phyloP scores from a whole-genome alignment of 2,797 vertebrate species.

The Acrocephalus scirpaceus region DNA sequence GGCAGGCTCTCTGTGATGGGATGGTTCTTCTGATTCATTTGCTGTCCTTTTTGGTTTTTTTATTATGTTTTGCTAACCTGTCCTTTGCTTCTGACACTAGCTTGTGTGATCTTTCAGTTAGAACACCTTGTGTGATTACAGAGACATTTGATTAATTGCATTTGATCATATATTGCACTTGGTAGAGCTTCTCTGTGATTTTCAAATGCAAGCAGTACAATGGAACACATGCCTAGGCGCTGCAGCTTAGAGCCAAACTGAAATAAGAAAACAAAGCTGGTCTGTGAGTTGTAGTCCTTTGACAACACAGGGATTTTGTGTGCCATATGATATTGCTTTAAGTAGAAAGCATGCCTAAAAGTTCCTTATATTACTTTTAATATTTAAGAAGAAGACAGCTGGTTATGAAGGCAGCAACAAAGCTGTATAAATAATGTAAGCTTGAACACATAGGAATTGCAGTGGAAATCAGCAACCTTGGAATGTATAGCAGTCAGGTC shows the following conservation, averaged over 20 bases:
- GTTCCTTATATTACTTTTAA: constrained; percentile 66
- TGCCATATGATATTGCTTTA: constrained; percentile 30
- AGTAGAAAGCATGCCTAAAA: constrained; percentile 54
- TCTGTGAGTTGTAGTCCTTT: constrained; percentile 30
- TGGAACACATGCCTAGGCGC: not conserved
- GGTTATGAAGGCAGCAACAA: constrained; percentile 49
- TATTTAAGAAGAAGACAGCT: constrained; percentile 60
- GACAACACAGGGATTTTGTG: constrained; percentile 43
- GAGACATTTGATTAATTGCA: not conserved
- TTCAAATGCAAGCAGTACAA: constrained; percentile 31
- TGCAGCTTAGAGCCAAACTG: constrained; percentile 19
- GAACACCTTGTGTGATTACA: constrained; percentile 17
- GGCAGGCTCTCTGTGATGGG: not conserved
- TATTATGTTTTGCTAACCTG: not conserved
- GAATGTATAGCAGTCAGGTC: constrained; percentile 39
- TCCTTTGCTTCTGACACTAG: not conserved
- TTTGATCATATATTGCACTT: not conserved
- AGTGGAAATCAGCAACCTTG: constrained; percentile 53
- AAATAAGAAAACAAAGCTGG: constrained; percentile 26
- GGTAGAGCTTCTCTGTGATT: constrained; percentile 17
- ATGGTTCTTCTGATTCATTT: constrained; percentile 41
- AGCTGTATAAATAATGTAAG: constrained; percentile 65
- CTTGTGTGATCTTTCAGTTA: not conserved
- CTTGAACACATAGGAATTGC: constrained; percentile 13
- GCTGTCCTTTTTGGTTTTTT: not conserved